Conservation (phyloP, 1,140 invertebrate species). For the Diplogasteroides magnus region DNA sequence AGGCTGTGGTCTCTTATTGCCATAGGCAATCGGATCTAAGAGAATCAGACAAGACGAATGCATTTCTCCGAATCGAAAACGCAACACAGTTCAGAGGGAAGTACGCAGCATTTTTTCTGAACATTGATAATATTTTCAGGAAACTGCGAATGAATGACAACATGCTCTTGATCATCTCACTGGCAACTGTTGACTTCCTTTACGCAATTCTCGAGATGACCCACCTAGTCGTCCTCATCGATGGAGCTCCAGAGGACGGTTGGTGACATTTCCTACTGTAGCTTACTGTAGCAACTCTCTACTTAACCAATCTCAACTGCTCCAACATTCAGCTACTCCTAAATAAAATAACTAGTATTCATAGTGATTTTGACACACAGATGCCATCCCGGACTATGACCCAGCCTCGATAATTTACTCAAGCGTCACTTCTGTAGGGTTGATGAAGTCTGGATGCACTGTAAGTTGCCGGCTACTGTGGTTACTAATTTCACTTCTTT, state of each 20-base stretch:
- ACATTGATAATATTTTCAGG: not conserved
- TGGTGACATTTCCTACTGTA: not conserved
- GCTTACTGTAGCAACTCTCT: no score
- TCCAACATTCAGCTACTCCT: no score
- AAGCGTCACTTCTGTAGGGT: slow-evolving; percentile 4
- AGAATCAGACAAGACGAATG: no score
- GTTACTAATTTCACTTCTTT: no score
- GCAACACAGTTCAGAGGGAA: no score
- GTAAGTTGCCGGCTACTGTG: no score
- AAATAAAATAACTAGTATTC: no score
- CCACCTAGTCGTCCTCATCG: slow-evolving; percentile 14
- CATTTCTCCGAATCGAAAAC: no score
- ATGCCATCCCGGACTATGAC: not conserved
- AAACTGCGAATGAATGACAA: slow-evolving; percentile 9
- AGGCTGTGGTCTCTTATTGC: no score
- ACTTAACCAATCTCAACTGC: no score
- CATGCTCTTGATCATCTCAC: slow-evolving; percentile 14
- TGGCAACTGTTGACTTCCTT: slow-evolving; percentile 19
- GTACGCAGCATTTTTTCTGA: no score
- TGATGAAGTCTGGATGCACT: slow-evolving; percentile 8
- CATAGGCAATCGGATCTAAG: no score
- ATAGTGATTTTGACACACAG: not conserved
- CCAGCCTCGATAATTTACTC: slow-evolving; percentile 1
- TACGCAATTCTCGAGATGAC: slow-evolving; percentile 16
- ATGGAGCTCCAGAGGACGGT: slow-evolving; percentile 6